Conservation (phyloP, 2,797 vertebrate genomes). For the Melanotaenia maccullochi region DNA sequence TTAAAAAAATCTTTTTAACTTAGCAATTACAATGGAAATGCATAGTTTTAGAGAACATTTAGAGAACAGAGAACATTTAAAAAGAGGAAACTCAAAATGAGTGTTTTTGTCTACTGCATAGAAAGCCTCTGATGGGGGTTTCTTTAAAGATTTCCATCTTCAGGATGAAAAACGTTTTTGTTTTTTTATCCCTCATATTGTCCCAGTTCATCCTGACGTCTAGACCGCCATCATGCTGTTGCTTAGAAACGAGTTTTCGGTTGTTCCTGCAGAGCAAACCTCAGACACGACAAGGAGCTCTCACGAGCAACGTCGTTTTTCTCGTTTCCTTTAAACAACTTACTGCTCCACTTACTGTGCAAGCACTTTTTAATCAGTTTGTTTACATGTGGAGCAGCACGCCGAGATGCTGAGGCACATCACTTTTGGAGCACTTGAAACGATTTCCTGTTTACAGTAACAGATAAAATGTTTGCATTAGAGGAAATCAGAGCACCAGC, state of each 20-base stretch:
- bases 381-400: conserved; percentile 36
- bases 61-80: neutral
- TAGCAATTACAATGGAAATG: neutral
- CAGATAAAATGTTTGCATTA: conserved; percentile 41
- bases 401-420: conserved; percentile 25
- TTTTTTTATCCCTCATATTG: neutral
- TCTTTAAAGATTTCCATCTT: neutral
- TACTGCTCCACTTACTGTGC: conserved; percentile 50
- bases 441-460: conserved; percentile 55
- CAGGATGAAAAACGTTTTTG: neutral
- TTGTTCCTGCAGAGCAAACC: neutral
- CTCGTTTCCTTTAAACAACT: conserved; percentile 35
- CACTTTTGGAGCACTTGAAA: conserved; percentile 16
- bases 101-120: neutral
- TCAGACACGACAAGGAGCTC: conserved; percentile 2
- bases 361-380: conserved; percentile 52
- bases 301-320: conserved; percentile 30
- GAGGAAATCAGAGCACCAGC: neutral
- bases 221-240: conserved; percentile 6
- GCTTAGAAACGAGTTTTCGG: conserved; percentile 33
- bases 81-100: too few species aligned
- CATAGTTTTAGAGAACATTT: neutral
- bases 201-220: neutral
- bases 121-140: neutral
- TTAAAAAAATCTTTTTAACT: neutral